Evolutionary conservation across 2,888 invertebrate species (phyloP), one percentile per base, ranked within the genome.

Genomic region (Polydesmus complanatus): DNA sequence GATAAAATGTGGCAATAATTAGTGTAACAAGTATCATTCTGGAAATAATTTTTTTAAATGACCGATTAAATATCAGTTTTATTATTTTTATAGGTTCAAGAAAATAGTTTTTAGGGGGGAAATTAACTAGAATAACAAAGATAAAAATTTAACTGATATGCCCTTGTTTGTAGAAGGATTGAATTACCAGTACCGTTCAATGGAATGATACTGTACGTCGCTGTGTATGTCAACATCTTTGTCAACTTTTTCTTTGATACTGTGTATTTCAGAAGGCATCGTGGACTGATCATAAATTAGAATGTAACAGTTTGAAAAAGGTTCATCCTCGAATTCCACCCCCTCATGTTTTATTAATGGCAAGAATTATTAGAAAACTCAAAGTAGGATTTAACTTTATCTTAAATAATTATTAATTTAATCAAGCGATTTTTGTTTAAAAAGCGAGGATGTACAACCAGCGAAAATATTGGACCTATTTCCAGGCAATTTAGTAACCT

Each of bases 281-380:
- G 14, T 94, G 93, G 93, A 70, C 73, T 11, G 78, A 85, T 62
- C 93, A 93, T 72, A 91, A 88, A 76, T 76, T 77, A 70, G 94
- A 94, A 77, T 94, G 94, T 71, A 73, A 78, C 27, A 84, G 83
- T 71, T 78, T 92, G 61, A 85, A 84, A 70, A 79, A 80, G 64
- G 78, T 87, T 47, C 74, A 80, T 1, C 88, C 90, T 0, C 81
- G 83, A 62, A 78, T 82, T 21, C 77, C 91, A 22, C 88, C 91
- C 0, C 90, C 91, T 74, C 86, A 87, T 19, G 88, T 88, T 0
- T 79, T 91, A 23, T 78, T 92, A 70, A 77, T 93, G 68, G 82
- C 87, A 21, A 21, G 55, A 55, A 37, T 60, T 22, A 60, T 60
- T 47, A 54, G 55, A 3, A 60, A 60, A 48, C 26, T 54, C 5